Percentiles rank a stretch among this genome's conserved stretches.
phyloP scores from a whole-genome alignment of 2,797 vertebrate species.

The Spea hammondii region DNA sequence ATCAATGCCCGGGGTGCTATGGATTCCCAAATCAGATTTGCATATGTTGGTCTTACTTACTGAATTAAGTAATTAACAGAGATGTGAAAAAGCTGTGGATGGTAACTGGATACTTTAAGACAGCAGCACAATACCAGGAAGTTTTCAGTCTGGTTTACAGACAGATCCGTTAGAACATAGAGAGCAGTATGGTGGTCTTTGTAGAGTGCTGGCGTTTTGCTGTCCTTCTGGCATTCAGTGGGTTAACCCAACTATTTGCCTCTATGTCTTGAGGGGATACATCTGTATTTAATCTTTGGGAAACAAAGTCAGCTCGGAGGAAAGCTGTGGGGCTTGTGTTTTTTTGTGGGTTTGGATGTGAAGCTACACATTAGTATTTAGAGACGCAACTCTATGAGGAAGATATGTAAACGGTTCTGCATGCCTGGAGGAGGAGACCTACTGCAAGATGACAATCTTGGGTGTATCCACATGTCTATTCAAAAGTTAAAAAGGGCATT shows the following conservation, averaged over 20 bases:
- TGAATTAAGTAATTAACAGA: background rate
- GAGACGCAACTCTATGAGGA: conserved; percentile 53
- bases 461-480: conserved; percentile 59
- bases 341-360: conserved; percentile 14
- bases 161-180: too few species aligned
- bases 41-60: background rate
- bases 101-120: too few species aligned
- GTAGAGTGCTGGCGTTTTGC: too few species aligned
- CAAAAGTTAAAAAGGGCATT: conserved; percentile 51
- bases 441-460: conserved; percentile 46
- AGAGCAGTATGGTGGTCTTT: too few species aligned
- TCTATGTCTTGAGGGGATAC: conserved; percentile 41
- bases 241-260: conserved; percentile 2
- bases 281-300: conserved; percentile 63
- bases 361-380: conserved; percentile 33
- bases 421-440: conserved; percentile 41
- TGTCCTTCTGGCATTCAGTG: too few species aligned
- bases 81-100: too few species aligned
- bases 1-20: background rate
- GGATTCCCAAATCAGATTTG: background rate
- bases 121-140: too few species aligned
- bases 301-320: conserved; percentile 60
- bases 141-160: too few species aligned
- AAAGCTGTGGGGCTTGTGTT: conserved; percentile 53
- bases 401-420: conserved; percentile 47